These are phyloP conservation scores for Linurgus olivaceus DNA, from an alignment of 2,797 vertebrate genomes.

Conservation along the genomic window DNA sequence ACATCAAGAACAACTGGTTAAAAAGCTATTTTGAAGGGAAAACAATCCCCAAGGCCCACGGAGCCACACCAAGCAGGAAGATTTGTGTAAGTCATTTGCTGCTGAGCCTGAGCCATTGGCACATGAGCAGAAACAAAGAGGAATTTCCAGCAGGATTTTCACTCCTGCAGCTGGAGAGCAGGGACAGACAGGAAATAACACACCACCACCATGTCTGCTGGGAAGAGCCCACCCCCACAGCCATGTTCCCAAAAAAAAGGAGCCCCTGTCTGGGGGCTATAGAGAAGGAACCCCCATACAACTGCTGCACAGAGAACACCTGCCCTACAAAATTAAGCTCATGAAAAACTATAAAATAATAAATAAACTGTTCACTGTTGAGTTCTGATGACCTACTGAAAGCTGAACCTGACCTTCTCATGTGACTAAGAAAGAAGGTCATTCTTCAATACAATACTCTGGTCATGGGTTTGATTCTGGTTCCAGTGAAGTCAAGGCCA, in stretches of 20 bases:
- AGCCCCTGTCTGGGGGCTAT: neutral
- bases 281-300: neutral
- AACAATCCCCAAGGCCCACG: neutral
- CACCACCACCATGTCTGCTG: rapidly evolving
- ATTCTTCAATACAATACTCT: neutral
- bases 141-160: neutral
- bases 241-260: rapidly evolving
- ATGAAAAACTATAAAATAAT: neutral
- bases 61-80: neutral
- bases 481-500: constrained; percentile 14
- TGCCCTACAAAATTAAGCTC: neutral
- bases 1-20: neutral
- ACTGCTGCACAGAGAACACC: neutral
- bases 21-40: neutral
- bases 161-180: neutral
- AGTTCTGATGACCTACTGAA: neutral
- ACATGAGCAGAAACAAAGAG: neutral
- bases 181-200: neutral
- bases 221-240: neutral
- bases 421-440: neutral
- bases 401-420: neutral
- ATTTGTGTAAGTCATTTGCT: neutral
- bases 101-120: neutral
- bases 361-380: neutral
- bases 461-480: constrained; percentile 6